Conservation (phyloP, 2,113 vertebrate species). For the Isurus oxyrinchus region DNA sequence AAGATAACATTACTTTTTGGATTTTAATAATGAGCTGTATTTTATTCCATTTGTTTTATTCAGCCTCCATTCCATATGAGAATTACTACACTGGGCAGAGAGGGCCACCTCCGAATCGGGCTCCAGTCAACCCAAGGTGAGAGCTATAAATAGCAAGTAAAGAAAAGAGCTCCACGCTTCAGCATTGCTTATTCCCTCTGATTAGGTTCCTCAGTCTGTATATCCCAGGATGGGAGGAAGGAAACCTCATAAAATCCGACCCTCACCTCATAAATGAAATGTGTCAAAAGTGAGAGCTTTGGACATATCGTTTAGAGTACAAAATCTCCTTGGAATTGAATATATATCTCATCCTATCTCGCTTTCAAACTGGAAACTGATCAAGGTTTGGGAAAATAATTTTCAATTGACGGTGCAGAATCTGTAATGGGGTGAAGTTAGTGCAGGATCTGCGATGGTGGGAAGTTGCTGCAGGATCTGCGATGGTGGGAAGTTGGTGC, state of each 20-base stretch:
- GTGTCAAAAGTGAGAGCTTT: not conserved
- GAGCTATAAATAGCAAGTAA: not conserved
- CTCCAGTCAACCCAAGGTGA: conserved; percentile 40
- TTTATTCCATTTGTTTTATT: not conserved
- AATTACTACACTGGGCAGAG: conserved; percentile 81
- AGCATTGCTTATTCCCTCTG: not conserved
- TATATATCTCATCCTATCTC: not conserved
- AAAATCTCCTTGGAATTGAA: not conserved
- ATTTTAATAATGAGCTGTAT: not conserved
- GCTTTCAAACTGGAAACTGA: not conserved
- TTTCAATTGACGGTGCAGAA: not conserved
- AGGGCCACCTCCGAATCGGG: conserved; percentile 43
- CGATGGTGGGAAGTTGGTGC: not conserved
- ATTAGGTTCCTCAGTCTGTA: not conserved
- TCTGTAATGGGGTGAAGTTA: not conserved
- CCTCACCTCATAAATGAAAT: not conserved
- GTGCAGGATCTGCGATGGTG: not conserved
- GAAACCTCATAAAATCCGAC: not conserved
- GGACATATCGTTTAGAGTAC: not conserved
- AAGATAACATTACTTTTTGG: not conserved
- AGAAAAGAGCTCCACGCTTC: not conserved
- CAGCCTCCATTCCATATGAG: conserved; percentile 78
- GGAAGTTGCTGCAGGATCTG: not conserved
- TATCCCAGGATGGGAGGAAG: not conserved
- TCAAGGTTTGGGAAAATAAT: not conserved